Conservation (phyloP, 2,797 vertebrate genomes). For the Pangasius mekongensis region DNA sequence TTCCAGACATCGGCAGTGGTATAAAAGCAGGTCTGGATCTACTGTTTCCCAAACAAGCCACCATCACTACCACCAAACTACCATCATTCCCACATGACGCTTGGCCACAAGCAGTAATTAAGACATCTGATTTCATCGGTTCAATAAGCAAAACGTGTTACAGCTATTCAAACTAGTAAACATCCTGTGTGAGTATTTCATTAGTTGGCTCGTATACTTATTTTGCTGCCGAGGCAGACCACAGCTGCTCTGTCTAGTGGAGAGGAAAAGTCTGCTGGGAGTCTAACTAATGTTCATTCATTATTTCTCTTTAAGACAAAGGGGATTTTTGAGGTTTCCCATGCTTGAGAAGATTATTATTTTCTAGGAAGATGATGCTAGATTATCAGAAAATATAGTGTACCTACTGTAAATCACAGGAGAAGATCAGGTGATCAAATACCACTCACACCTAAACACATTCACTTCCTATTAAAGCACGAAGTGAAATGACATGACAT, state of each 20-base stretch:
- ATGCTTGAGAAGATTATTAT: not conserved
- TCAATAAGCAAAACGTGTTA: slow-evolving; percentile 23
- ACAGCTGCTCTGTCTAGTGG: not conserved
- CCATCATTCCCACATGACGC: slow-evolving; percentile 4
- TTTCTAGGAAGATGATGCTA: not conserved
- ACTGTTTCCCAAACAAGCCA: slow-evolving; percentile 23
- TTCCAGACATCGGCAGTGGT: slow-evolving; percentile 12
- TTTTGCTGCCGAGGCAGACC: slow-evolving; percentile 6
- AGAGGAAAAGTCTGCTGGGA: not conserved
- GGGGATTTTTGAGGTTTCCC: not conserved
- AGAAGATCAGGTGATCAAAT: slow-evolving; percentile 29
- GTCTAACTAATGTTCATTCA: not conserved
- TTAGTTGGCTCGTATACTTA: slow-evolving; percentile 19
- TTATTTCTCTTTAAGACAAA: slow-evolving; percentile 7
- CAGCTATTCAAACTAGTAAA: slow-evolving; percentile 34
- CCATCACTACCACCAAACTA: not conserved
- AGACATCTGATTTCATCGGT: not conserved
- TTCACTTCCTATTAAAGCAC: slow-evolving; percentile 25
- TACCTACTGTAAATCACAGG: not conserved
- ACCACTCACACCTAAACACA: slow-evolving; percentile 41
- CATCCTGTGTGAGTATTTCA: slow-evolving; percentile 30
- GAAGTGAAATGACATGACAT: slow-evolving; percentile 36
- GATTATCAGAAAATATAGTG: not conserved
- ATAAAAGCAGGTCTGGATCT: slow-evolving; percentile 25
- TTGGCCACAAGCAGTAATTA: slow-evolving; percentile 12